phyloP scores from a whole-genome alignment of 2,113 vertebrate genomes.

The Odocoileus virginianus region DNA sequence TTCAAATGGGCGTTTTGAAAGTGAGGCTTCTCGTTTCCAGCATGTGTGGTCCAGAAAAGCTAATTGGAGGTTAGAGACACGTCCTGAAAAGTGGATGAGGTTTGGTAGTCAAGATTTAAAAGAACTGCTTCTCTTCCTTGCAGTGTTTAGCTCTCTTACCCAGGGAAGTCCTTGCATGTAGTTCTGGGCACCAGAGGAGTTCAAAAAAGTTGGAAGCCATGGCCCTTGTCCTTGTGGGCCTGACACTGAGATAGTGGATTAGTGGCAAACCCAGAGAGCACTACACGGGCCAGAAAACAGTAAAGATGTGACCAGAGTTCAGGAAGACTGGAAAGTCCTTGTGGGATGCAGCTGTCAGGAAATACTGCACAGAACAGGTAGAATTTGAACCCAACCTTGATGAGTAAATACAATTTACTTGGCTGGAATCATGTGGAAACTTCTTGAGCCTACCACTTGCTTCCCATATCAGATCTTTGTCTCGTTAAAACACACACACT shows the following conservation, averaged over 20 bases:
- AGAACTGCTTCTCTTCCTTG: not conserved
- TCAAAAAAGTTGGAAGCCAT: not conserved
- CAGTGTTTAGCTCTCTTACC: not conserved
- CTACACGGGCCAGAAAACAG: fast-evolving
- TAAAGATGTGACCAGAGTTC: not conserved
- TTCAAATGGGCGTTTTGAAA: not conserved
- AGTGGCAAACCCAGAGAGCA: not conserved
- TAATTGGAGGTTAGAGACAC: not conserved
- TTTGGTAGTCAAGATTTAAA: not conserved
- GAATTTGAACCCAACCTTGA: not conserved
- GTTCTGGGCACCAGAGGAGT: not conserved
- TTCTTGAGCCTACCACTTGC: not conserved
- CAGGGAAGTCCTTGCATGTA: not conserved
- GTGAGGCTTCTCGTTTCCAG: not conserved
- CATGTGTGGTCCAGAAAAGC: not conserved
- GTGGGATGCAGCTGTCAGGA: not conserved
- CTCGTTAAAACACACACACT: not conserved
- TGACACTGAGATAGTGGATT: not conserved
- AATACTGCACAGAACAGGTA: not conserved
- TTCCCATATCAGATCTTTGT: not conserved
- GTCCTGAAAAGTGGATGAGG: not conserved
- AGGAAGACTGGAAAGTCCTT: not conserved
- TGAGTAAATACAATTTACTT: not conserved
- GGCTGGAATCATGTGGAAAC: not conserved
- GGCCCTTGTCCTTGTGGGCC: not conserved